Conservation (phyloP, 2,113 vertebrate genomes). For the Girardinichthys multiradiatus region DNA sequence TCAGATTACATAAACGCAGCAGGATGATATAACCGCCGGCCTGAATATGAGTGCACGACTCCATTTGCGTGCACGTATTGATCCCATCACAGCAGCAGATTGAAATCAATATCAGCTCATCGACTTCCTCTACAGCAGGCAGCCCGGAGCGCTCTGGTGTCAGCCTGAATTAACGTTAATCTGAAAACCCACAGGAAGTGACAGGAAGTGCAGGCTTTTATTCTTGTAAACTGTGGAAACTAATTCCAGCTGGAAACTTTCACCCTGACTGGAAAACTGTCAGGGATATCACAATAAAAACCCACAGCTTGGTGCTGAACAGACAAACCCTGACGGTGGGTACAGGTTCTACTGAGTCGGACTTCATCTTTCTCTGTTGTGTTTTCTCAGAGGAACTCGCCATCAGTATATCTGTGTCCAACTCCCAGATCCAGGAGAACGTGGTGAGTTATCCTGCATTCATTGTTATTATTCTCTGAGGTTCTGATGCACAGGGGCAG, state of each 20-base stretch:
- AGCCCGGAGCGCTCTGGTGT: not conserved
- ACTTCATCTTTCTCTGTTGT: constrained; percentile 2
- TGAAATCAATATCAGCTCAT: not conserved
- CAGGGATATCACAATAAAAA: too few relatives aligned
- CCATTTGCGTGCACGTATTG: constrained; percentile 39
- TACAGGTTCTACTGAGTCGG: not conserved
- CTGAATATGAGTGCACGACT: constrained; percentile 11
- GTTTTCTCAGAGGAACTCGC: constrained; percentile 90
- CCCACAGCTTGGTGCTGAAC: too few relatives aligned
- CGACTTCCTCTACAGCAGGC: too few relatives aligned
- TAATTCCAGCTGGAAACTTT: too few relatives aligned
- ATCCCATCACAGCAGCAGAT: not conserved
- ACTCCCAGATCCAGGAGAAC: constrained; percentile 97
- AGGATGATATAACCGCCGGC: constrained; percentile 20
- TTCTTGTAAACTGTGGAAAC: too few relatives aligned
- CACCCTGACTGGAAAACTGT: too few relatives aligned
- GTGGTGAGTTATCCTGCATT: constrained; percentile 85
- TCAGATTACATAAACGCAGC: constrained; percentile 31
- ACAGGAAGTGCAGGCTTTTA: not conserved
- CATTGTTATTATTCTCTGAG: not conserved
- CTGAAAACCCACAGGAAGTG: too few relatives aligned
- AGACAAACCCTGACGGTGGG: too few relatives aligned
- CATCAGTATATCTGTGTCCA: constrained; percentile 97
- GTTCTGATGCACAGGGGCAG: not conserved
- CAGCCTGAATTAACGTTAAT: not conserved